phyloP scores from a whole-genome alignment of 2,113 vertebrate genomes.

The Tragelaphus buxtoni region DNA sequence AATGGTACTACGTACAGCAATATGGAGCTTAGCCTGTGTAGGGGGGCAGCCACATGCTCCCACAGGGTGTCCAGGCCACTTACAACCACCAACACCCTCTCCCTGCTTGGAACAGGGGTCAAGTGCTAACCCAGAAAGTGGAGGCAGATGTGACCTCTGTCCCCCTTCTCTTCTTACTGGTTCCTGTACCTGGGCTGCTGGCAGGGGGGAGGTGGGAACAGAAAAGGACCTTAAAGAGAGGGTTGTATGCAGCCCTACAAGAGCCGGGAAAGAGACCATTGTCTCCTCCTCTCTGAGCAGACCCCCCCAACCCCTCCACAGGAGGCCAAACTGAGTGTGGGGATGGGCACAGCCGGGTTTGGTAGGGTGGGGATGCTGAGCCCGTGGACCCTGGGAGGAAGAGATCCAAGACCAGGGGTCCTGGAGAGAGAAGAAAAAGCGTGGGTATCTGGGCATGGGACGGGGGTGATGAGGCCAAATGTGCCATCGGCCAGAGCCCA shows the following conservation, averaged over 20 bases:
- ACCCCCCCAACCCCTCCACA: background rate
- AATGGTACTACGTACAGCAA: background rate
- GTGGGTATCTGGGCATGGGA: fast-evolving
- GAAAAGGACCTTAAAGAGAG: background rate
- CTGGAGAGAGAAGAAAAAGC: background rate
- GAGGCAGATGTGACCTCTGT: fast-evolving
- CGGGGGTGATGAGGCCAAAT: background rate
- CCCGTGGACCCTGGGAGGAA: background rate
- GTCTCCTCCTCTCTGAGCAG: background rate
- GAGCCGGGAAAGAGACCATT: background rate
- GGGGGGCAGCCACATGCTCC: background rate
- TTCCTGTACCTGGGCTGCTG: background rate
- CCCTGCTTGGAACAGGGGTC: fast-evolving
- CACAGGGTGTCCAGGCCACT: background rate
- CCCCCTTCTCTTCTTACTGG: background rate
- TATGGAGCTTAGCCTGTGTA: background rate
- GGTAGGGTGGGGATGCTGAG: background rate
- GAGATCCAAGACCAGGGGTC: background rate
- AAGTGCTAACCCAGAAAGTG: background rate
- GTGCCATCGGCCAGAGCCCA: background rate
- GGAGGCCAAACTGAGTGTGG: fast-evolving
- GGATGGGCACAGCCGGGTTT: background rate
- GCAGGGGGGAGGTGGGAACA: background rate
- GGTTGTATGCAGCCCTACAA: background rate
- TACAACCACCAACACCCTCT: background rate